Evolutionary conservation across 1,140 invertebrate species (phyloP).

Genomic region (Achroia grisella): DNA sequence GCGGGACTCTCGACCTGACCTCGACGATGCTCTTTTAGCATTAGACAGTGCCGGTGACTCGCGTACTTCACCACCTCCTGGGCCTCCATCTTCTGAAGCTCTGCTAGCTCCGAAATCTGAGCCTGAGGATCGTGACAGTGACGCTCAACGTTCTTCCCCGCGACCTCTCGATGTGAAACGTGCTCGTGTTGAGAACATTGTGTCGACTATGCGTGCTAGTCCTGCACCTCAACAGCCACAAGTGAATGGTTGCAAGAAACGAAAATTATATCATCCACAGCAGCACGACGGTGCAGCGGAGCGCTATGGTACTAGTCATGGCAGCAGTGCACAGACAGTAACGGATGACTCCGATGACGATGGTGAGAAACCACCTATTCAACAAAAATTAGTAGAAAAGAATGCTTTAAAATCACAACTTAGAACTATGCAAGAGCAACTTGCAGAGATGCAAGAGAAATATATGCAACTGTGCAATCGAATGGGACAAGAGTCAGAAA

Average conservation of each 20-base stretch:
- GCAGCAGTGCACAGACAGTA: constrained; percentile 69
- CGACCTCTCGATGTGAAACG: constrained; percentile 85
- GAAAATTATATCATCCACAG: constrained; percentile 97
- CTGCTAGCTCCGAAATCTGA: constrained; percentile 78
- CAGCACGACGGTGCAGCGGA: constrained; percentile 87
- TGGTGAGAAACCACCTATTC: constrained; percentile 82
- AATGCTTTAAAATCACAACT: constrained; percentile 89
- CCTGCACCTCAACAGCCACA: constrained; percentile 82
- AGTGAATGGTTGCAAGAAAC: constrained; percentile 95
- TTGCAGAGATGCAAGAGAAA: constrained; percentile 92
- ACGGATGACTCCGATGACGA: constrained; percentile 84
- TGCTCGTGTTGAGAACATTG: constrained; percentile 94
- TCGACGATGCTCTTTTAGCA: constrained; percentile 74
- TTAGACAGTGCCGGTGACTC: constrained; percentile 80
- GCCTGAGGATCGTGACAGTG: constrained; percentile 77
- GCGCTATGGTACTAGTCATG: constrained; percentile 75
- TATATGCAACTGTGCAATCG: constrained; percentile 90
- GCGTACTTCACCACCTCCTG: constrained; percentile 80
- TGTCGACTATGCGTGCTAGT: constrained; percentile 91
- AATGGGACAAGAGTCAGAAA: constrained; percentile 86
- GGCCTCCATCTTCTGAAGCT: constrained; percentile 76
- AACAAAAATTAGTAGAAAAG: constrained; percentile 88
- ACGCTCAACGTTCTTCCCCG: constrained; percentile 74
- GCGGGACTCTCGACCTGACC: constrained; percentile 71
- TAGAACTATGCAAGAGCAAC: constrained; percentile 89